These are phyloP conservation scores for Popillia japonica DNA, from an alignment of 1,140 invertebrate species.

Conservation along the genomic window DNA sequence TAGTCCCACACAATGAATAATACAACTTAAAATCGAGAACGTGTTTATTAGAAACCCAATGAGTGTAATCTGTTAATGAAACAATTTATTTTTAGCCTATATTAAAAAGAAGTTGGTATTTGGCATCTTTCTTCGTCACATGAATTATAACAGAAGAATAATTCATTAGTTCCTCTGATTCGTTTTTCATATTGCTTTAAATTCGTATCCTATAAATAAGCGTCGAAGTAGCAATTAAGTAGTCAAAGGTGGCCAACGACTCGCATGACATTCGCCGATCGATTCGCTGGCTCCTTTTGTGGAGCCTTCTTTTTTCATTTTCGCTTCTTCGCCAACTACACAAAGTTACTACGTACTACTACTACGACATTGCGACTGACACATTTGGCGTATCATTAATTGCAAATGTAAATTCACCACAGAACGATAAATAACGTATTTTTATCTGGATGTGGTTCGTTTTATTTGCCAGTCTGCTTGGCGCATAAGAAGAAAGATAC, in stretches of 20 bases:
- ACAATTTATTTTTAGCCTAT: no score
- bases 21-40: no score
- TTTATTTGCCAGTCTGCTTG: conserved; percentile 30
- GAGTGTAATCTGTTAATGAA: no score
- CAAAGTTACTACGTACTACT: neutral
- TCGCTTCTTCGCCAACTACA: neutral
- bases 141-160: neutral
- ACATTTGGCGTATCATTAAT: conserved; percentile 36
- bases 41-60: no score
- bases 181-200: neutral
- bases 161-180: neutral
- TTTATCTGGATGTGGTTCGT: conserved; percentile 23
- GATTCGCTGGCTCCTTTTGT: conserved; percentile 16
- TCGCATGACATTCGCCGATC: conserved; percentile 10
- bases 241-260: conserved; percentile 34
- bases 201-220: conserved; percentile 27
- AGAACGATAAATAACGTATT: conserved; percentile 35
- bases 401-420: conserved; percentile 36
- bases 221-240: conserved; percentile 22
- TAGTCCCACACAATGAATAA: no score
- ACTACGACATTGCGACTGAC: conserved; percentile 5
- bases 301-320: conserved; percentile 17
- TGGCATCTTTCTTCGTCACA: neutral
- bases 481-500: conserved; percentile 21
- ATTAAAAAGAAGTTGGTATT: no score